A percentile compares a stretch with the other conserved stretches of the same genome.
Evolutionary conservation across 2,113 vertebrate species (phyloP).

Genomic region (Rhea americana): DNA sequence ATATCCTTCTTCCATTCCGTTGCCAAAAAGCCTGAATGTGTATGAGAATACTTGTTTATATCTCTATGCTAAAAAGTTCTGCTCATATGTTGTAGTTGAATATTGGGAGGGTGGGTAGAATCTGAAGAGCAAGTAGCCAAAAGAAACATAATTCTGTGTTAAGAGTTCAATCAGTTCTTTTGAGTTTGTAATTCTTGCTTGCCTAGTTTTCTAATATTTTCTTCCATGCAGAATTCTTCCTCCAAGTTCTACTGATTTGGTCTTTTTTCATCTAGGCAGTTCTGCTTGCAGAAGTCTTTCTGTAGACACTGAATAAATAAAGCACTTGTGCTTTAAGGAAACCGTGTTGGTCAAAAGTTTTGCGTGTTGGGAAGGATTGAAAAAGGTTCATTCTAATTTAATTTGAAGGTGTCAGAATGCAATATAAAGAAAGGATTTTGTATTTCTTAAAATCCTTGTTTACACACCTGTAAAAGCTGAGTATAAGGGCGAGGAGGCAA

Average conservation of each 20-base stretch:
- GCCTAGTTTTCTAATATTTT: background rate
- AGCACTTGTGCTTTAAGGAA: background rate
- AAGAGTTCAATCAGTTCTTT: background rate
- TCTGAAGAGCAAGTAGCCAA: background rate
- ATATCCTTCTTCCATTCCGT: background rate
- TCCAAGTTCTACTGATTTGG: background rate
- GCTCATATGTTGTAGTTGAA: background rate
- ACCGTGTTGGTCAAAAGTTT: background rate
- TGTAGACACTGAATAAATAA: background rate
- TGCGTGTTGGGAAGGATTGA: background rate
- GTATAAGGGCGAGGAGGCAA: background rate
- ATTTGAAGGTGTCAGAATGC: background rate
- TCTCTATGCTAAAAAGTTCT: background rate
- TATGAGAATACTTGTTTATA: background rate
- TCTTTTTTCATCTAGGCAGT: background rate
- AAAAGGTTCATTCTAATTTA: background rate
- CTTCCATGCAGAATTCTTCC: background rate
- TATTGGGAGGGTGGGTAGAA: background rate
- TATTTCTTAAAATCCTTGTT: background rate
- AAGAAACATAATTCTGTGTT: background rate
- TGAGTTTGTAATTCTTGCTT: background rate
- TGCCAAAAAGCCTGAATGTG: background rate
- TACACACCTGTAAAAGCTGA: background rate
- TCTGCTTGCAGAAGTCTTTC: background rate
- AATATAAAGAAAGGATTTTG: background rate